Evolutionary conservation across 2,888 invertebrate species (phyloP), one percentile per base, ranked within the genome.

Genomic region (Lapara coniferarum): DNA sequence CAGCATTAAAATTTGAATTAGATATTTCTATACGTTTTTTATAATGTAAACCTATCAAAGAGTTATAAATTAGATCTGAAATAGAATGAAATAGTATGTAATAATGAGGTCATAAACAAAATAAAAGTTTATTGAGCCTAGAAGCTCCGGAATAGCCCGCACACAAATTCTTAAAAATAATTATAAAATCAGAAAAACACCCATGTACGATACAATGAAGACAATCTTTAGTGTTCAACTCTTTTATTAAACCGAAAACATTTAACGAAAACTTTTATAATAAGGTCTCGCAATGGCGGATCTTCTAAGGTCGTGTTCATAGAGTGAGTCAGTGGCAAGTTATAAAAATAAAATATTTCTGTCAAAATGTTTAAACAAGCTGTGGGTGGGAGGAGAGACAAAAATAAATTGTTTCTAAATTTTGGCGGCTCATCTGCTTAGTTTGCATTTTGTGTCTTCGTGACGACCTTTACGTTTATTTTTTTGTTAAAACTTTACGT

Each of bases 361-460:
- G 25, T 63, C 13, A 68, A 68, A 68, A 63, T 25, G 13, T 52
- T 59, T 25, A 52, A 53, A 63, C 19, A 19, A 63, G 44, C 37
- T 37, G 68, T 58, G 68, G 37, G 59, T 68, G 68, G 59, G 68
- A 59, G 16, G 59, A 30, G 59, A 59, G 68, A 68, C 68, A 44
- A 53, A 68, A 68, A 63, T 63, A 68, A 63, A 63, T 68, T 53
- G 37, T 59, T 59, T 53, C 52, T 44, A 68, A 68, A 52, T 68
- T 68, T 68, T 68, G 44, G 59, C 68, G 68, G 68, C 59, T 68
- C 59, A 67, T 67, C 67, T 37, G 52, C 59, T 68, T 46, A 58
- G 52, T 68, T 51, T 58, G 52, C 57, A 59, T 68, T 44, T 63
- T 53, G 68, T 68, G 44, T 68, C 14, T 68, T n/a, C 49, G 57